These are phyloP conservation scores for Choristoneura fumiferana DNA, from an alignment of 1,140 invertebrate species.

Conservation along the genomic window DNA sequence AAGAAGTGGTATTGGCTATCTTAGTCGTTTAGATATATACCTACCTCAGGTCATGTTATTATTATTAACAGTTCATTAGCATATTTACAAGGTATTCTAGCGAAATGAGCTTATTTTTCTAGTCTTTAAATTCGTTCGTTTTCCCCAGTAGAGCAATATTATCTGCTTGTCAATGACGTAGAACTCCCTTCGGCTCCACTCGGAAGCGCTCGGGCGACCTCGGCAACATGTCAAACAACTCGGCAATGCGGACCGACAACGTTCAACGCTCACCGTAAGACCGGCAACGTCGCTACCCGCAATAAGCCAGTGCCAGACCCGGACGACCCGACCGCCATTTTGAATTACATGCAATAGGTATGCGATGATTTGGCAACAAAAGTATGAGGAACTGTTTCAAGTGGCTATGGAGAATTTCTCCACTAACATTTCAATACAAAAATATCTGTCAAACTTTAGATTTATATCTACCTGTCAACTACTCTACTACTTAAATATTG, in stretches of 20 bases:
- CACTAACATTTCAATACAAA: too few relatives aligned
- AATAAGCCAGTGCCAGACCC: background rate
- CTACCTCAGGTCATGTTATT: too few relatives aligned
- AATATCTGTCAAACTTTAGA: too few relatives aligned
- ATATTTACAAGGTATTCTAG: too few relatives aligned
- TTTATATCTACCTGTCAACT: too few relatives aligned
- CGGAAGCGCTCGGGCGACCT: conserved; percentile 46
- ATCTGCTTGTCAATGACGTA: conserved; percentile 28
- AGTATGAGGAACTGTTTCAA: background rate
- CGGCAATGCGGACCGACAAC: conserved; percentile 40
- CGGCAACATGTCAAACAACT: conserved; percentile 45
- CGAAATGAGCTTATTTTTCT: too few relatives aligned
- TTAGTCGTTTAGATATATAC: too few relatives aligned
- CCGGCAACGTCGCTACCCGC: conserved; percentile 60
- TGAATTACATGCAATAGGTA: background rate
- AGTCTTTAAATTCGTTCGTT: background rate
- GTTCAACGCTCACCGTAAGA: conserved; percentile 36
- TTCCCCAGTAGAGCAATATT: conserved; percentile 1
- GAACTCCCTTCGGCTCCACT: conserved; percentile 31
- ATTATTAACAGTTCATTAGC: too few relatives aligned
- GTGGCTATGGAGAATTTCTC: background rate
- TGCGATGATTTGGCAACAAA: background rate
- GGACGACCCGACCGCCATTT: conserved; percentile 9
- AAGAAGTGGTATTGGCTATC: too few relatives aligned
- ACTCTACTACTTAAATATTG: too few relatives aligned